A percentile compares a stretch with the other conserved stretches of the same genome.
Conservation (phyloP, 2,888 invertebrate genomes). For the Rhorus exstirpatorius region DNA sequence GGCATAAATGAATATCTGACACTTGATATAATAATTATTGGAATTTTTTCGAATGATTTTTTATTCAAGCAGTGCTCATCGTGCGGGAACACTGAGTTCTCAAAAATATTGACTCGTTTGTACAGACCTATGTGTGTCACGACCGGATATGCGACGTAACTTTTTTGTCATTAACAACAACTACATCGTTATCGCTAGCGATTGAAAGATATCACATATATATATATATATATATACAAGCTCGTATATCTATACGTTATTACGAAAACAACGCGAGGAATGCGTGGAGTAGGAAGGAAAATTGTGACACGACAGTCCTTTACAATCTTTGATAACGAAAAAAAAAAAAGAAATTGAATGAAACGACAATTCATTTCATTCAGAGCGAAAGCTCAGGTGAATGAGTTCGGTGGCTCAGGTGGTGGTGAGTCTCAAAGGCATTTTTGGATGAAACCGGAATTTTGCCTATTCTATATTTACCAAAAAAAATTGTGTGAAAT, state of each 20-base stretch:
- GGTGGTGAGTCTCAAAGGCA: conserved; percentile 12
- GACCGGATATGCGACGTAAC: not conserved
- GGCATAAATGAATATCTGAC: too few species aligned
- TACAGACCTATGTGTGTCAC: not conserved
- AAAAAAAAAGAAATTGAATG: conserved; percentile 12
- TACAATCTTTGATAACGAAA: conserved; percentile 67
- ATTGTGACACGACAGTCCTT: conserved; percentile 75
- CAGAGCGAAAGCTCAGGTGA: conserved; percentile 42
- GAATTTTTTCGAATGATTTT: not conserved
- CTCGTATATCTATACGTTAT: conserved; percentile 72
- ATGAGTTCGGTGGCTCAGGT: conserved; percentile 35
- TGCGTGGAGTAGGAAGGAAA: conserved; percentile 55
- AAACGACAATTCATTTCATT: conserved; percentile 4
- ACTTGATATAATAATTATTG: too few species aligned
- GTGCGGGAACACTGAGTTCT: not conserved
- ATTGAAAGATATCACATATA: conserved; percentile 73
- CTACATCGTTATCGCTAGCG: conserved; percentile 48
- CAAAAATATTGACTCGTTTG: not conserved
- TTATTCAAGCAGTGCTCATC: too few species aligned
- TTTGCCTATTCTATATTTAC: not conserved
- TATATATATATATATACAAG: not conserved
- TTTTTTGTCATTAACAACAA: not conserved
- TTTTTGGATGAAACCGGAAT: conserved; percentile 42
- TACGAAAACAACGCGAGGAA: conserved; percentile 44
- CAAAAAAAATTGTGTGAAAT: not conserved